phyloP scores from a whole-genome alignment of 2,888 invertebrate genomes.

The Protodeltote pygarga region DNA sequence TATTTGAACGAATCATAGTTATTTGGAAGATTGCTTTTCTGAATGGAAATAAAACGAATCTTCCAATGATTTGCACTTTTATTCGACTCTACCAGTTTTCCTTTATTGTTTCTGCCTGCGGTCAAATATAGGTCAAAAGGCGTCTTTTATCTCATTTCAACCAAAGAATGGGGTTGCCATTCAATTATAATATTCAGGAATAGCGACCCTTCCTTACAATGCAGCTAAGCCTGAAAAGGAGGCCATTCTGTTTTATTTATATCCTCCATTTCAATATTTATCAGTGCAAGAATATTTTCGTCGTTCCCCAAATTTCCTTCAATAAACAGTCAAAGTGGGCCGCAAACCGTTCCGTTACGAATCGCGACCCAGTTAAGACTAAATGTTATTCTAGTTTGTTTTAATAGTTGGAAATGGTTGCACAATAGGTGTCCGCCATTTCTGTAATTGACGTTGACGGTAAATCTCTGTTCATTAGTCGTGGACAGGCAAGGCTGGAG shows the following conservation, averaged over 20 bases:
- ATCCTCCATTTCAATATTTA: slow-evolving; percentile 23
- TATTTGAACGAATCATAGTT: too few species aligned
- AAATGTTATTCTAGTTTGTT: slow-evolving; percentile 35
- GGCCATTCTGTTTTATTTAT: slow-evolving; percentile 24
- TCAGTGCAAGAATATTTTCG: slow-evolving; percentile 23
- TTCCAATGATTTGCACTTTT: too few species aligned
- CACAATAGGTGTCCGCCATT: slow-evolving; percentile 23
- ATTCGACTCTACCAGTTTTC: background rate
- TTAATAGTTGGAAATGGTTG: slow-evolving; percentile 35
- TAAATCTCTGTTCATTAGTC: slow-evolving; percentile 35
- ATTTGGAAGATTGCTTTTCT: too few species aligned
- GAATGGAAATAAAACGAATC: too few species aligned
- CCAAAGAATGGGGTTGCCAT: background rate
- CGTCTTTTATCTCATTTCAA: background rate
- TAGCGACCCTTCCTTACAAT: slow-evolving; percentile 8
- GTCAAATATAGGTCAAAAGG: slow-evolving; percentile 1
- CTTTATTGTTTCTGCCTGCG: background rate
- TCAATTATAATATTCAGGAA: slow-evolving; percentile 1
- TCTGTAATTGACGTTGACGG: slow-evolving; percentile 32
- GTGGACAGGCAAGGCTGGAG: slow-evolving; percentile 19
- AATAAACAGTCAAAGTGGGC: slow-evolving; percentile 23
- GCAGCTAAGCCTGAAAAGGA: background rate
- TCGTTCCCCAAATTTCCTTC: slow-evolving; percentile 9
- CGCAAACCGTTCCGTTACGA: slow-evolving; percentile 21
- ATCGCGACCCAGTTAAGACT: slow-evolving; percentile 23